Percentiles rank a stretch among this genome's conserved stretches.
Conservation (phyloP, 53 echinoderm and acorn worm species). For the Arbacia lixula region DNA sequence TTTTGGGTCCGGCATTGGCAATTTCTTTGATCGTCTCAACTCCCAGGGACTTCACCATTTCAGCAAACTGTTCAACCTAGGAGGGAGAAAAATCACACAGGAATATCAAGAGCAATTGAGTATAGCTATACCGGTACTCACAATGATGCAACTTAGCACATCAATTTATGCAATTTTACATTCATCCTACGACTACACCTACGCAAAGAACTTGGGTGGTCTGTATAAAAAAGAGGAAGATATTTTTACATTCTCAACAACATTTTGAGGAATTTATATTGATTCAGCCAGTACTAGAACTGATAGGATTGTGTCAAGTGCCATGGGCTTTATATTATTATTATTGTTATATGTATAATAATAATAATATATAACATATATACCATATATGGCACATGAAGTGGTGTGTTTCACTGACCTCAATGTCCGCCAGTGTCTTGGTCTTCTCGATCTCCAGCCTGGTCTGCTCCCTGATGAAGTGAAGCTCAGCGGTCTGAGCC, state of each 20-base stretch:
- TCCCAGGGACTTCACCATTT: conserved; percentile 81
- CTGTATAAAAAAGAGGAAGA: no score
- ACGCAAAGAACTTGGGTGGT: no score
- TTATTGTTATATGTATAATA: not conserved
- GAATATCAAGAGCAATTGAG: no score
- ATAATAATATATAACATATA: not conserved
- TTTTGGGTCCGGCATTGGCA: conserved; percentile 87
- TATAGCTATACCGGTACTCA: no score
- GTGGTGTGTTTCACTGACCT: conserved; percentile 74
- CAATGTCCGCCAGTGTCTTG: conserved; percentile 78
- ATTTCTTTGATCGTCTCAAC: conserved; percentile 75
- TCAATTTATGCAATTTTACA: no score
- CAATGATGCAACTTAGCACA: no score
- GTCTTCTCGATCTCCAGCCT: conserved; percentile 71
- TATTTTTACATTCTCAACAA: no score
- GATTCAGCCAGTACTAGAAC: no score
- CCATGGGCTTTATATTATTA: not conserved
- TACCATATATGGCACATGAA: not conserved
- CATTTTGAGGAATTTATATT: no score
- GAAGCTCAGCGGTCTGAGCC: conserved; percentile 67
- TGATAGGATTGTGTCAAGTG: not conserved
- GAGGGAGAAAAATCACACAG: no score
- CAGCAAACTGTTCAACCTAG: conserved; percentile 76
- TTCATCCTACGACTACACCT: no score
- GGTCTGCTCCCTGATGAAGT: conserved; percentile 60